Conservation (phyloP, 2,113 vertebrate genomes). For the Piprites chloris region DNA sequence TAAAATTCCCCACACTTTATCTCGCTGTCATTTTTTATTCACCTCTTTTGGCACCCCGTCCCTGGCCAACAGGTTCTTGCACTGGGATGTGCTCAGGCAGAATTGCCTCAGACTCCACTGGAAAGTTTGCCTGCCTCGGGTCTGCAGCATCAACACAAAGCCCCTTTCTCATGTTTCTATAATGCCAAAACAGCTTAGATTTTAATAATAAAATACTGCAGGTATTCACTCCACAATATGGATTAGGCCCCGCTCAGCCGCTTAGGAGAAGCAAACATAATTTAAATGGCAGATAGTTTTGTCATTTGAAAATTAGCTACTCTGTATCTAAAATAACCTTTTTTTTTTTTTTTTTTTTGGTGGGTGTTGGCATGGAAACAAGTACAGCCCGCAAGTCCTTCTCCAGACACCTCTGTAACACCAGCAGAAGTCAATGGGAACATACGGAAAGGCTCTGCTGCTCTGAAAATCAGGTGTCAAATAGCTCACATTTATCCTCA, state of each 20-base stretch:
- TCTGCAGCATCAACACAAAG: background rate
- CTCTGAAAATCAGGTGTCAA: background rate
- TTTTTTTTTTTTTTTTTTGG: background rate
- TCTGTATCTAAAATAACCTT: background rate
- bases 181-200: background rate
- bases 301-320: constrained; percentile 7
- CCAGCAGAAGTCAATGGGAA: background rate
- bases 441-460: background rate
- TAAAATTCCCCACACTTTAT: background rate
- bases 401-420: background rate
- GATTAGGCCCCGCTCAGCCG: background rate
- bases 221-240: background rate
- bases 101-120: background rate
- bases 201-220: background rate
- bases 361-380: constrained; percentile 21
- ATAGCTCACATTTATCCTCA: background rate
- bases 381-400: background rate
- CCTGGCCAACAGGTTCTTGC: background rate
- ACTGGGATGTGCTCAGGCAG: background rate
- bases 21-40: background rate
- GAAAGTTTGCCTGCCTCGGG: background rate
- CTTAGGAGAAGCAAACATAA: background rate
- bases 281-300: constrained; percentile 13
- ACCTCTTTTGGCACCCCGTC: background rate
- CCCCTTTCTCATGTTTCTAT: background rate